Conservation (phyloP, 2,113 vertebrate species). For the Perognathus longimembris region DNA sequence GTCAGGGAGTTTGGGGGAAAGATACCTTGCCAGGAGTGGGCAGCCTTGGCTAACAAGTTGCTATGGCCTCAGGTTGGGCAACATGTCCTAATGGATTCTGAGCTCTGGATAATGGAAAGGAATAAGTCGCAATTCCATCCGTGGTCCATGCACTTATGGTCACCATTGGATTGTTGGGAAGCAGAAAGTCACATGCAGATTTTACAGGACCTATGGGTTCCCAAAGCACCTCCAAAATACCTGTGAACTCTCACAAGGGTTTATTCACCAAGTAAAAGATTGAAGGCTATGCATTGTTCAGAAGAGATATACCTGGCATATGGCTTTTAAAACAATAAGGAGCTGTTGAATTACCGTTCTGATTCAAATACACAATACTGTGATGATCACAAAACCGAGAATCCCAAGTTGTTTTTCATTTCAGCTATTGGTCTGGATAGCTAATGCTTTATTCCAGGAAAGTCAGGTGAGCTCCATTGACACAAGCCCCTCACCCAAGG, state of each 20-base stretch:
- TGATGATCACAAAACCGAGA: slow-evolving; percentile 25
- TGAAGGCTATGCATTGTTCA: neutral
- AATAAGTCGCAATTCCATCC: neutral
- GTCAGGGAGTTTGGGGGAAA: neutral
- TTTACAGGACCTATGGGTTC: neutral
- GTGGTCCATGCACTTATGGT: neutral
- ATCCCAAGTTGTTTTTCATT: neutral
- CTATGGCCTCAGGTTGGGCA: neutral
- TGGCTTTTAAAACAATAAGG: neutral
- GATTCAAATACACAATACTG: neutral
- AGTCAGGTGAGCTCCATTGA: neutral
- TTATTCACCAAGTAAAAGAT: neutral
- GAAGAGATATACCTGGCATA: neutral
- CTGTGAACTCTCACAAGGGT: neutral
- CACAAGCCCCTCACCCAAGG: neutral
- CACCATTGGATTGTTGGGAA: neutral
- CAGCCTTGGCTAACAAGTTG: neutral
- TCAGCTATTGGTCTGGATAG: neutral
- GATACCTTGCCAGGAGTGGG: neutral
- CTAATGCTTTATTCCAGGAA: neutral
- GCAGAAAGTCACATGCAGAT: neutral
- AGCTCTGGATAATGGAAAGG: neutral
- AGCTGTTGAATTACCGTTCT: neutral
- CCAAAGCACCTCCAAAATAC: neutral
- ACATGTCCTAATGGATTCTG: neutral